A percentile compares a stretch with the other conserved stretches of the same genome.
Evolutionary conservation across 2,888 invertebrate species (phyloP).

Genomic region (Hypena proboscidalis): DNA sequence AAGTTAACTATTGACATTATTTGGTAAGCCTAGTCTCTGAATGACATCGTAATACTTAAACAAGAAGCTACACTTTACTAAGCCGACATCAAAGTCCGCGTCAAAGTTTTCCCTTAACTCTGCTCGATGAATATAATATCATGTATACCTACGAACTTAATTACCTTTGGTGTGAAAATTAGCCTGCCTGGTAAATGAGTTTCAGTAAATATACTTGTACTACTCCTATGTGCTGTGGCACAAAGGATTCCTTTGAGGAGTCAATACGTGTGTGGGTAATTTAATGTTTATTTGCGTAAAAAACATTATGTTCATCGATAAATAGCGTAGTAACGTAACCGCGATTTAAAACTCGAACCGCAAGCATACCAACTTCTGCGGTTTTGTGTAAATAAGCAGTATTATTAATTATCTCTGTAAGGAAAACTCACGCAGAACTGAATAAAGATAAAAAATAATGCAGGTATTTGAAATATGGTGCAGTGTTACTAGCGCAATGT

Average conservation of each 20-base stretch:
- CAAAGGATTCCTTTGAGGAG: constrained; percentile 34
- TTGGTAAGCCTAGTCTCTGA: constrained; percentile 22
- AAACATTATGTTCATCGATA: too few species aligned
- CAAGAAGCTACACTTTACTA: constrained; percentile 43
- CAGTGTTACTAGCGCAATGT: constrained; percentile 9
- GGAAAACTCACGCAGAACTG: constrained; percentile 1
- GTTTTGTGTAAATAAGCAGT: too few species aligned
- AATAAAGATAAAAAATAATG: neutral
- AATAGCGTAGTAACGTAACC: too few species aligned
- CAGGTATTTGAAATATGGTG: constrained; percentile 4
- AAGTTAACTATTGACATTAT: constrained; percentile 12
- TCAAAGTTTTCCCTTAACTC: constrained; percentile 66
- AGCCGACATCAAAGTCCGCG: constrained; percentile 59
- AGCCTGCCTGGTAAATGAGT: constrained; percentile 53
- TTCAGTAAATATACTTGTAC: constrained; percentile 44
- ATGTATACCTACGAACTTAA: constrained; percentile 59
- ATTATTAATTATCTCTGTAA: constrained; percentile 12
- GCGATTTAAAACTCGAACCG: too few species aligned
- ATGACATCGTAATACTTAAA: constrained; percentile 36
- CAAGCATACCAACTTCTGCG: too few species aligned
- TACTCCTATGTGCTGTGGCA: constrained; percentile 35
- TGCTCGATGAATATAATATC: constrained; percentile 70
- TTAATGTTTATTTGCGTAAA: too few species aligned
- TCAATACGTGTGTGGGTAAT: constrained; percentile 25
- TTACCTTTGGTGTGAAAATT: constrained; percentile 64